Evolutionary conservation across 1,140 invertebrate species (phyloP).

Genomic region (Drosophila simulans): DNA sequence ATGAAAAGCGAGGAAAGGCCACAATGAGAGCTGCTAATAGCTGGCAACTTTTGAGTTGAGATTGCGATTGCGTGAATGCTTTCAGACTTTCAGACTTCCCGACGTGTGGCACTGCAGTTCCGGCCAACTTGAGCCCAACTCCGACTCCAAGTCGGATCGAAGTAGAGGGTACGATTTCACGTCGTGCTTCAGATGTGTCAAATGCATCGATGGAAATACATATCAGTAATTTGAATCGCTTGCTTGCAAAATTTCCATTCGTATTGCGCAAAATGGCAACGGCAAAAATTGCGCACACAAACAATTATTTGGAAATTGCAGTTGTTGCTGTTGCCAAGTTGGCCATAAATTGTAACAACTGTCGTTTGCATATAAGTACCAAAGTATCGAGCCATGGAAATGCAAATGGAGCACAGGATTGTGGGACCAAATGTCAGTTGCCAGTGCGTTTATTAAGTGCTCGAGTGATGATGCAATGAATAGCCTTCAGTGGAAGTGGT

Average conservation of each 20-base stretch:
- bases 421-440: conserved; percentile 54
- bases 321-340: conserved; percentile 34
- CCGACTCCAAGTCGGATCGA: neutral
- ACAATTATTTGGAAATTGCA: conserved; percentile 59
- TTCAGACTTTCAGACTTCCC: conserved; percentile 70
- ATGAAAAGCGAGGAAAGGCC: conserved; percentile 32
- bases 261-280: conserved; percentile 67
- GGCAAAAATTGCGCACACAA: conserved; percentile 52
- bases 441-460: conserved; percentile 59
- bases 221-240: conserved; percentile 73
- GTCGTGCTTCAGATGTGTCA: conserved; percentile 65
- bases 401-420: conserved; percentile 32
- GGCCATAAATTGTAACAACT: conserved; percentile 79
- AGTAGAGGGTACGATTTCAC: conserved; percentile 27
- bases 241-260: conserved; percentile 77
- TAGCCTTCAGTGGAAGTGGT: neutral
- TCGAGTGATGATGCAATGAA: conserved; percentile 42
- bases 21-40: conserved; percentile 71
- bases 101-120: conserved; percentile 63
- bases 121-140: conserved; percentile 42
- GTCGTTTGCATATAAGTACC: conserved; percentile 74
- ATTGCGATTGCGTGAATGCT: conserved; percentile 64
- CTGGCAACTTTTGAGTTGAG: conserved; percentile 52
- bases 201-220: conserved; percentile 72
- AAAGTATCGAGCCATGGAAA: conserved; percentile 3